Conservation (phyloP, 2,797 vertebrate species). For the Thripadectes ignobilis region DNA sequence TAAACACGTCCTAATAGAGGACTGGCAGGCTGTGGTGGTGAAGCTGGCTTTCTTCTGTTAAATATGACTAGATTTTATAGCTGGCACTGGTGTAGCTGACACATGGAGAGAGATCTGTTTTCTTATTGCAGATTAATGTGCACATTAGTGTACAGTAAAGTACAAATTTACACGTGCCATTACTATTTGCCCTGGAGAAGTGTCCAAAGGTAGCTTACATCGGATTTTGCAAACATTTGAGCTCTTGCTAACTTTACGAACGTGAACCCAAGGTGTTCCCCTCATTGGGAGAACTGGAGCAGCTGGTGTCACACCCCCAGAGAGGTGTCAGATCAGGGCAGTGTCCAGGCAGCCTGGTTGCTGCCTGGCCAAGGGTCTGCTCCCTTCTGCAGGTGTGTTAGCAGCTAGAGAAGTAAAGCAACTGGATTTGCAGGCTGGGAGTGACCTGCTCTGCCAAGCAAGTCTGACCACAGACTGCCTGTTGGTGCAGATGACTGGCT, state of each 20-base stretch:
- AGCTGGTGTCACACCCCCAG: neutral
- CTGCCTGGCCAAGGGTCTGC: accelerated
- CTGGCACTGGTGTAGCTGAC: neutral
- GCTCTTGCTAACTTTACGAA: neutral
- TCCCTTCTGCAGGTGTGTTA: neutral
- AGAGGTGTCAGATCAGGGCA: neutral
- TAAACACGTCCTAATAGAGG: neutral
- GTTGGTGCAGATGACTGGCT: neutral
- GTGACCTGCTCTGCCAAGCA: neutral
- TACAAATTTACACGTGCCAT: neutral
- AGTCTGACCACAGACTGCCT: neutral
- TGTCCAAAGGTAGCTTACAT: neutral
- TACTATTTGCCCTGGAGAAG: neutral
- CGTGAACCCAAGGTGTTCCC: neutral
- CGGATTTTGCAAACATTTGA: neutral
- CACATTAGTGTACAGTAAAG: neutral
- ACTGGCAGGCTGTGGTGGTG: neutral
- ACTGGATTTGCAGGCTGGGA: neutral
- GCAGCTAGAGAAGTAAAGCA: neutral
- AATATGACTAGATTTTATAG: neutral
- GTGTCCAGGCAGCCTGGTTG: neutral
- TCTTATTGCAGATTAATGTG: neutral
- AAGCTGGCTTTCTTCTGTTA: neutral
- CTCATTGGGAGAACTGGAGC: neutral
- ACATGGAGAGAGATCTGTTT: neutral